phyloP scores from a whole-genome alignment of 2,113 vertebrate genomes.

The Athene cunicularia region DNA sequence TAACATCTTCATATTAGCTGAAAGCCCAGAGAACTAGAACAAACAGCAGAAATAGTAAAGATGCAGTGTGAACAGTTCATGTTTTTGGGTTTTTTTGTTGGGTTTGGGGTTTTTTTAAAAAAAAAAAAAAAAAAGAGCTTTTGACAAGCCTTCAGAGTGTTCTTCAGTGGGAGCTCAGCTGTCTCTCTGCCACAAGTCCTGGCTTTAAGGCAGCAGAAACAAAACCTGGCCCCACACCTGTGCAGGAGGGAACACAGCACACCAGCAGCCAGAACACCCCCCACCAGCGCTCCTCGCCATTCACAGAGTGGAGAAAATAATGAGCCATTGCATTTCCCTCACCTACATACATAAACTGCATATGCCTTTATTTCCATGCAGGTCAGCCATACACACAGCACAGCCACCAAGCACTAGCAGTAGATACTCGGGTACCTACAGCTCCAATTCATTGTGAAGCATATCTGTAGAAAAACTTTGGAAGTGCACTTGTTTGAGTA shows the following conservation, averaged over 20 bases:
- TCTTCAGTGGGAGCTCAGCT: neutral
- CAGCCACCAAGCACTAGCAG: neutral
- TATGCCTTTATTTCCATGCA: neutral
- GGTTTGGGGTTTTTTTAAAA: too few relatives aligned
- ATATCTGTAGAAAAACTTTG: neutral
- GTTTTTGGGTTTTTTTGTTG: too few relatives aligned
- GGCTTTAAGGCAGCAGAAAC: neutral
- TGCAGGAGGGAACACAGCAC: neutral
- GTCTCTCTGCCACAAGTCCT: neutral
- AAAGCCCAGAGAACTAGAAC: neutral
- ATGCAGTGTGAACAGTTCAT: neutral
- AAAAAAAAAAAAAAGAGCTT: neutral
- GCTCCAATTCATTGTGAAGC: neutral
- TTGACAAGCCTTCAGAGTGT: neutral
- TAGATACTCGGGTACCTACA: neutral
- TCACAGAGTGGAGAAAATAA: neutral
- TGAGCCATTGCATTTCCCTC: accelerated
- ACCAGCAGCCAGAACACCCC: neutral
- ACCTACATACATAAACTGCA: too few relatives aligned
- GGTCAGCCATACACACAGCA: neutral
- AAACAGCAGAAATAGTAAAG: neutral
- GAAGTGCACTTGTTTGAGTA: neutral
- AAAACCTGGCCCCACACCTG: accelerated
- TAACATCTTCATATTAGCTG: slow-evolving; percentile 2
- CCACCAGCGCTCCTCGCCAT: neutral